Percentiles rank a stretch among this genome's conserved stretches.
phyloP scores from a whole-genome alignment of 2,113 vertebrate genomes.

The Chascanopsetta lugubris region DNA sequence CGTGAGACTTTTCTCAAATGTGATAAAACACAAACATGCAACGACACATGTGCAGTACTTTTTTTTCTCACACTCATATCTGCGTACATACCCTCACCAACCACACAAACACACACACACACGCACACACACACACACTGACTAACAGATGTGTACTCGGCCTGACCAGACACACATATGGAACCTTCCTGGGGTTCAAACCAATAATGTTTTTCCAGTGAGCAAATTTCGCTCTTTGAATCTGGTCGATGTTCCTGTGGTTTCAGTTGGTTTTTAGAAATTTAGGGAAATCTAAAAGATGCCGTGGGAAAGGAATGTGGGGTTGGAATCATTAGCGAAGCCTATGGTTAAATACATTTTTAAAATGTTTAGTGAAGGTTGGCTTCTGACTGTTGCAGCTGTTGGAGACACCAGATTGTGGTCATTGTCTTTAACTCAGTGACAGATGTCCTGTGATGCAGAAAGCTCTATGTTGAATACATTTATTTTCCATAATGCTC shows the following conservation, averaged over 20 bases:
- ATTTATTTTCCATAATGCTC: no score
- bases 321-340: slow-evolving; percentile 48
- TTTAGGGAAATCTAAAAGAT: slow-evolving; percentile 52
- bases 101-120: slow-evolving; percentile 42
- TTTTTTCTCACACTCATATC: background rate
- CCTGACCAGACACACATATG: slow-evolving; percentile 52
- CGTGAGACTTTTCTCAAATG: slow-evolving; percentile 12
- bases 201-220: slow-evolving; percentile 56
- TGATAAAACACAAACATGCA: slow-evolving; percentile 29
- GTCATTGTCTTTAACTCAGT: slow-evolving; percentile 5
- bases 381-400: slow-evolving; percentile 20
- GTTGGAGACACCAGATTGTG: background rate
- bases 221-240: slow-evolving; percentile 38
- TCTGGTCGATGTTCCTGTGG: slow-evolving; percentile 70
- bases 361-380: slow-evolving; percentile 28
- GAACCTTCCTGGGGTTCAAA: slow-evolving; percentile 58
- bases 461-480: no score
- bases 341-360: slow-evolving; percentile 33
- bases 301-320: slow-evolving; percentile 67
- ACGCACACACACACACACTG: slow-evolving; percentile 37
- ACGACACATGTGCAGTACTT: background rate
- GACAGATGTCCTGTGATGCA: background rate
- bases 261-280: slow-evolving; percentile 58
- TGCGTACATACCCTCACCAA: slow-evolving; percentile 26
- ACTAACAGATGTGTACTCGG: slow-evolving; percentile 32